Conservation (phyloP, 2,888 invertebrate species). For the Drosophila algonquin region DNA sequence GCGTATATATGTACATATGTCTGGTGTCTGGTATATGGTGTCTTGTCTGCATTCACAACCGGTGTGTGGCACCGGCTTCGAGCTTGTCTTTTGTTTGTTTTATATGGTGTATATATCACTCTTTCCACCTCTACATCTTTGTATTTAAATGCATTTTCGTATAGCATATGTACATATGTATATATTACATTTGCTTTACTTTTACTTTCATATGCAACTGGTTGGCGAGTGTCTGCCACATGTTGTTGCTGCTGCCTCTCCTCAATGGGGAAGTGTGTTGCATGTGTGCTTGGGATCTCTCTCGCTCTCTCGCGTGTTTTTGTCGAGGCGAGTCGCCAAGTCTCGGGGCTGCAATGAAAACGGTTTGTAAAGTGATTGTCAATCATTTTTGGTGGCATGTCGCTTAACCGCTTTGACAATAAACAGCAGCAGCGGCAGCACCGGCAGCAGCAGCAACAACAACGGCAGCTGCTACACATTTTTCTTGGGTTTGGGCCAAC, state of each 20-base stretch:
- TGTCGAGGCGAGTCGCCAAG: conserved; percentile 39
- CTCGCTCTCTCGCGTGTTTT: conserved; percentile 7
- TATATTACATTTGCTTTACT: conserved; percentile 71
- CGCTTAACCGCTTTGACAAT: conserved; percentile 73
- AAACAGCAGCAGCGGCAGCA: conserved; percentile 30
- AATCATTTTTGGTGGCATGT: conserved; percentile 79
- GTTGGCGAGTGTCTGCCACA: conserved; percentile 48
- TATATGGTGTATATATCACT: conserved; percentile 31
- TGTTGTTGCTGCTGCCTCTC: conserved; percentile 20
- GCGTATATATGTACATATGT: conserved; percentile 13
- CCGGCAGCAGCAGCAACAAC: conserved; percentile 26
- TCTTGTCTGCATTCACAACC: conserved; percentile 66
- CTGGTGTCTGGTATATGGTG: conserved; percentile 15
- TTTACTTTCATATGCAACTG: conserved; percentile 80
- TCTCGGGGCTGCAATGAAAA: conserved; percentile 63
- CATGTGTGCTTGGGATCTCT: conserved; percentile 44
- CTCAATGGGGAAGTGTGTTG: conserved; percentile 65
- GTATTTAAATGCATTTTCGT: conserved; percentile 45
- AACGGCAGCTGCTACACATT: conserved; percentile 64
- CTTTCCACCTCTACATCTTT: conserved; percentile 26
- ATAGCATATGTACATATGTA: conserved; percentile 27
- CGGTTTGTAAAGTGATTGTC: conserved; percentile 78
- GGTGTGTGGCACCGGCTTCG: conserved; percentile 56
- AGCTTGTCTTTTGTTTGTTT: conserved; percentile 69
- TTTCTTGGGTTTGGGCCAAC: conserved; percentile 30